Evolutionary conservation across 2,888 invertebrate species (phyloP), one percentile per base, ranked within the genome.

Genomic region (Epistrophella euchroma): DNA sequence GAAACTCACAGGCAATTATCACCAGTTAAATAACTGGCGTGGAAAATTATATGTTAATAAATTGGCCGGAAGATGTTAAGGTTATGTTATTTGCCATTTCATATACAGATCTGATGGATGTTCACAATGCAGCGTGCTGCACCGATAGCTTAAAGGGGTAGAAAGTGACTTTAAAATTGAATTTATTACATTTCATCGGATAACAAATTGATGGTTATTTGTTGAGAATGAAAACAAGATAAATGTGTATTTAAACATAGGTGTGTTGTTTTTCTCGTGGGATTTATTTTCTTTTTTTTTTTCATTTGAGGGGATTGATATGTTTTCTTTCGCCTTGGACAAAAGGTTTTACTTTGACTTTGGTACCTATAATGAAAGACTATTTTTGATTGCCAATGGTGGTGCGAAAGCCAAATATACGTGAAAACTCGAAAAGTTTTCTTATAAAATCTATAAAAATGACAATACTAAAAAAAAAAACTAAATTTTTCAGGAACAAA

Each of bases 1-100:
- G 13, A 62, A 52, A 70, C 56, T 71, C 74, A 55, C 75, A 79
- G 78, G 81, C 75, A 87, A 83, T 83, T 87, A 83, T 83, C 83
- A 79, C 83, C 72, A 73, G 88, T 52, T 81, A 88, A 89, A 89
- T 88, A 83, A 88, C 88, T 88, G 88, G 88, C 85, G 85, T 88
- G 88, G 88, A 89, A 89, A 89, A 89, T 89, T 88, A 88, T 88
- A 89, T 89, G 88, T 88, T 88, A 88, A 89, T 89, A 88, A 89
- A 88, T 89, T 88, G 88, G 87, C 88, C 88, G 88, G 88, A 88
- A 89, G 76, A 86, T 82, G 74, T 77, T 86, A 45, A 52, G 81
- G 55, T 64, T 81, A 73, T 55, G 56, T 62, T 32, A 32, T 52
- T 58, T 72, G 50, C 13, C n/a, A 15, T 40, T 68, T 40, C 37